These are phyloP conservation scores for Amblyjoppa fuscipennis DNA, from an alignment of 2,888 invertebrate genomes.

Conservation along the genomic window DNA sequence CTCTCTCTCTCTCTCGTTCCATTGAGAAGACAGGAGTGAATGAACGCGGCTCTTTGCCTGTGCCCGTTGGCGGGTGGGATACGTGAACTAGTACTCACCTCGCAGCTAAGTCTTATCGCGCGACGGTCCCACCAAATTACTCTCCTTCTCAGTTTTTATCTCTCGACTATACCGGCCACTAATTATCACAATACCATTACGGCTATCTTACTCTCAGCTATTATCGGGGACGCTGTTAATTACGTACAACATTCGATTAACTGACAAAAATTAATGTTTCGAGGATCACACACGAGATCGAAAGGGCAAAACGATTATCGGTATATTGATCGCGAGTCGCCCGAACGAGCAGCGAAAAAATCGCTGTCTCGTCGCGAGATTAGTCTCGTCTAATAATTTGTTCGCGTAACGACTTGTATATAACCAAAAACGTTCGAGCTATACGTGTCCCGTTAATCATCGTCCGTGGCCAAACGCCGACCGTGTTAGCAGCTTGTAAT, in stretches of 20 bases:
- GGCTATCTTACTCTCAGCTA: not conserved
- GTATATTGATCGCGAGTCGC: conserved; percentile 2
- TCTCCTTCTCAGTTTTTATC: conserved; percentile 38
- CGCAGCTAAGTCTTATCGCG: conserved; percentile 60
- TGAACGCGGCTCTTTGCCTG: conserved; percentile 32
- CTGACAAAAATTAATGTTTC: conserved; percentile 56
- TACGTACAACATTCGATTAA: conserved; percentile 19
- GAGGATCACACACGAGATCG: conserved; percentile 45
- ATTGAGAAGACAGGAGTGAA: conserved; percentile 69
- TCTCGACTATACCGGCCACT: conserved; percentile 34
- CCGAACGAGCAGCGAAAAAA: conserved; percentile 14
- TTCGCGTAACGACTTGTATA: conserved; percentile 18
- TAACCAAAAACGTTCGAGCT: not conserved
- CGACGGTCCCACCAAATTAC: conserved; percentile 52
- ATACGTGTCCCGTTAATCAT: conserved; percentile 48
- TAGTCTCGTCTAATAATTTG: conserved; percentile 24
- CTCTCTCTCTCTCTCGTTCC: conserved; percentile 41
- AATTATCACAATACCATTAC: conserved; percentile 23
- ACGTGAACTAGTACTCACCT: conserved; percentile 30
- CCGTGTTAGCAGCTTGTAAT: conserved; percentile 61
- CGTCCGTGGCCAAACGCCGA: conserved; percentile 20
- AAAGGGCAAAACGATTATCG: conserved; percentile 48
- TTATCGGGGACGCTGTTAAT: conserved; percentile 60
- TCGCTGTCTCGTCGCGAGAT: conserved; percentile 2
- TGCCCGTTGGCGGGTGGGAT: conserved; percentile 22